These are phyloP conservation scores for Labroides dimidiatus DNA, from an alignment of 2,797 vertebrate species.

Conservation along the genomic window DNA sequence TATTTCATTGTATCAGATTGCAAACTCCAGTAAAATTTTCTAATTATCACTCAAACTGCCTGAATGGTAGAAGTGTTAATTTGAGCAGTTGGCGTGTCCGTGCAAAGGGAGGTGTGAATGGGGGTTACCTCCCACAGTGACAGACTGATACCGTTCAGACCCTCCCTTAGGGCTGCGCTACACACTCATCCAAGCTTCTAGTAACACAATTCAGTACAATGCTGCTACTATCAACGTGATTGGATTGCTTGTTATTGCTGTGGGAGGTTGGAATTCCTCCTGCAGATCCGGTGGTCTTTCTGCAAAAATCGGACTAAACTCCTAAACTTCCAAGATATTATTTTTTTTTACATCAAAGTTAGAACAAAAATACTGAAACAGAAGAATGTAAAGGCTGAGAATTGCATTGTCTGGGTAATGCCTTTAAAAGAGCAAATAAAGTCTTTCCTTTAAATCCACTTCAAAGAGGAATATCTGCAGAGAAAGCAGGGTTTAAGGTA, in stretches of 20 bases:
- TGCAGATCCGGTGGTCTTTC: conserved; percentile 20
- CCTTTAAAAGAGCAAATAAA: conserved; percentile 20
- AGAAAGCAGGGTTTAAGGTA: neutral
- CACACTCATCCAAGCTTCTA: conserved; percentile 39
- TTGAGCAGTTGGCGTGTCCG: conserved; percentile 39
- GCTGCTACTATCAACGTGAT: conserved; percentile 40
- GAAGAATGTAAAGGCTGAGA: neutral
- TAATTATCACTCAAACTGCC: conserved; percentile 13
- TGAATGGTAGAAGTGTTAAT: conserved; percentile 48
- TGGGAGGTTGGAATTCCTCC: conserved; percentile 51
- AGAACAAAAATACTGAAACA: conserved; percentile 17
- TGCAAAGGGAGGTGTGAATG: conserved; percentile 61
- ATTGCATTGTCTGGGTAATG: conserved; percentile 8
- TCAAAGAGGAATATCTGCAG: neutral
- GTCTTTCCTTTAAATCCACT: neutral
- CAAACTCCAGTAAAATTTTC: conserved; percentile 35
- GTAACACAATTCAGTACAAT: conserved; percentile 49
- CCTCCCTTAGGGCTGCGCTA: conserved; percentile 64
- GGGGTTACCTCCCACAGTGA: conserved; percentile 68
- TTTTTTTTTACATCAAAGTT: conserved; percentile 34
- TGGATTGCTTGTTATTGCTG: conserved; percentile 45
- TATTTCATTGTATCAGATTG: conserved; percentile 22
- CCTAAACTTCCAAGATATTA: conserved; percentile 40
- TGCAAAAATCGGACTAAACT: conserved; percentile 50
- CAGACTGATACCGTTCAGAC: conserved; percentile 63